Conservation (phyloP, 2,797 vertebrate species). For the Diglossa cyanea region DNA sequence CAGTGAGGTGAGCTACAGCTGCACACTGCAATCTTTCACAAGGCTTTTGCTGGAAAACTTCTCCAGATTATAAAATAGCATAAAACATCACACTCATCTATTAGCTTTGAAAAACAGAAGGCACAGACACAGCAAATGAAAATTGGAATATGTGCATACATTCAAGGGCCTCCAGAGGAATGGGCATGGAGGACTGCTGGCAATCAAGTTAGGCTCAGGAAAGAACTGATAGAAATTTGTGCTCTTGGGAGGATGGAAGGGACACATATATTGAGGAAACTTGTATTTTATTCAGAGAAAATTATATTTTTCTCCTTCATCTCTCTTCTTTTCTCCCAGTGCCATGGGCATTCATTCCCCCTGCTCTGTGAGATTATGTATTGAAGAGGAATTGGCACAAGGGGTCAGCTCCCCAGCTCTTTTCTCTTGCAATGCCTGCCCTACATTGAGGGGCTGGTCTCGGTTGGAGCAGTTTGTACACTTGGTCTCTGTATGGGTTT, state of each 20-base stretch:
- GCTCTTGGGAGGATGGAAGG: neutral
- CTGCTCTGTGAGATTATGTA: neutral
- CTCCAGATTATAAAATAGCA: neutral
- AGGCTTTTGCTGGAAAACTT: neutral
- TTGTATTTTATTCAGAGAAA: neutral
- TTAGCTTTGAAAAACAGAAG: slow-evolving; percentile 30
- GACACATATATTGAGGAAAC: neutral
- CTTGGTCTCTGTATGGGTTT: neutral
- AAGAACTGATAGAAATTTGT: neutral
- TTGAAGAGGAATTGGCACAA: neutral
- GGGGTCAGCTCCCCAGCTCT: neutral
- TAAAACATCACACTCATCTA: neutral
- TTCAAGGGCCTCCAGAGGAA: neutral
- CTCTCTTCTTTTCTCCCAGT: neutral
- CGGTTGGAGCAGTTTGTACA: neutral
- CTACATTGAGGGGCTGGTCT: neutral
- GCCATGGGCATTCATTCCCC: fast-evolving
- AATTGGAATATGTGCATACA: neutral
- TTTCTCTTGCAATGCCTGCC: neutral
- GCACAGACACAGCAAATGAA: neutral
- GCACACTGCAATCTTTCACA: neutral
- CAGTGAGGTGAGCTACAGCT: neutral
- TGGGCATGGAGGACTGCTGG: neutral
- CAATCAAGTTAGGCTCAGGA: neutral
- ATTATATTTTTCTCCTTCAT: neutral